A percentile compares a stretch with the other conserved stretches of the same genome.
Evolutionary conservation across 2,797 vertebrate species (phyloP).

Genomic region (Chrysolophus pictus): DNA sequence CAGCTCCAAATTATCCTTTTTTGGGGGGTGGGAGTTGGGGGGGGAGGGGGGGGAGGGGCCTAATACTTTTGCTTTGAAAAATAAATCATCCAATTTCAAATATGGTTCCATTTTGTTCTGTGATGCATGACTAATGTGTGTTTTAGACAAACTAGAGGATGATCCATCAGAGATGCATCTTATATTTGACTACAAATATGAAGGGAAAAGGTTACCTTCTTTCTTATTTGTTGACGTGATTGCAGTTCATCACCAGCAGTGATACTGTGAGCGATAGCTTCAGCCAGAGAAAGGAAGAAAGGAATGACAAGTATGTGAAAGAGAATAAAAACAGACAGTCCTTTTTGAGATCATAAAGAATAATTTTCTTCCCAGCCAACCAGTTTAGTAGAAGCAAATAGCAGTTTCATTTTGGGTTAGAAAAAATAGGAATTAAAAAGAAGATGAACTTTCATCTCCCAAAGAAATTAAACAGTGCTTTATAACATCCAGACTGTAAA

Average conservation of each 20-base stretch:
- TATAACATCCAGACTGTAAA: background rate
- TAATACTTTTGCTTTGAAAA: background rate
- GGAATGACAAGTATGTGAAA: background rate
- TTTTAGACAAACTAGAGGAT: background rate
- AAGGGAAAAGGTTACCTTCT: background rate
- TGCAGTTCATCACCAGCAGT: background rate
- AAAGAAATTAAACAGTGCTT: background rate
- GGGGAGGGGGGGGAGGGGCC: background rate
- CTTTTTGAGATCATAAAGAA: background rate
- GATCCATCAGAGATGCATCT: background rate
- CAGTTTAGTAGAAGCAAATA: conserved; percentile 21
- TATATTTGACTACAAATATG: background rate
- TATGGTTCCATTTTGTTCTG: background rate
- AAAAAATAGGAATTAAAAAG: background rate
- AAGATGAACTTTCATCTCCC: background rate
- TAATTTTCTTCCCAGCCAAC: conserved; percentile 13
- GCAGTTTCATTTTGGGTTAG: conserved; percentile 20
- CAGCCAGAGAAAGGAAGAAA: background rate
- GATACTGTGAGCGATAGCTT: background rate
- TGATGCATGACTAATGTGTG: background rate
- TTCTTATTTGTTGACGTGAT: background rate
- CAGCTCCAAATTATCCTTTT: background rate
- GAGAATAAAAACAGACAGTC: background rate
- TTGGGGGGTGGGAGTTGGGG: no score
- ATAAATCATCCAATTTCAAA: background rate